A percentile compares a stretch with the other conserved stretches of the same genome.
Conservation (phyloP, 23 tunicate genomes). For the Oikopleura albicans region DNA sequence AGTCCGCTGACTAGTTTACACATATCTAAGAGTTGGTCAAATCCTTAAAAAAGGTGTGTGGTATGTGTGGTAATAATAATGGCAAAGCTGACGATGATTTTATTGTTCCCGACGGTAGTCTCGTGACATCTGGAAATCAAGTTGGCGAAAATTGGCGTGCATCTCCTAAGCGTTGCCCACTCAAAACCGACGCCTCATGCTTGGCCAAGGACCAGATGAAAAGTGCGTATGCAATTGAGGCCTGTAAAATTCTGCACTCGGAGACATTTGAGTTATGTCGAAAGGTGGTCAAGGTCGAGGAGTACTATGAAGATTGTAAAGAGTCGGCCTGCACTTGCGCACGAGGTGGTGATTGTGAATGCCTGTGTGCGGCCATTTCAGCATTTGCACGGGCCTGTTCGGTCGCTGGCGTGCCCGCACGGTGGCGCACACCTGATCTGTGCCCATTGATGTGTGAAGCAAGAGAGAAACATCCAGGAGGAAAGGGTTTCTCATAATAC, state of each 20-base stretch:
- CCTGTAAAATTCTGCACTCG: background rate
- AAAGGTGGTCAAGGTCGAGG: background rate
- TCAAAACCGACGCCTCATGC: background rate
- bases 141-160: background rate
- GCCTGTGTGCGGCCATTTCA: background rate
- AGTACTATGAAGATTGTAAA: background rate
- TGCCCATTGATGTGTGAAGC: constrained; percentile 13
- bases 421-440: background rate
- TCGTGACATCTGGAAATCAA: background rate
- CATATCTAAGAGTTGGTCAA: too few relatives aligned
- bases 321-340: background rate
- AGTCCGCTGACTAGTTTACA: too few relatives aligned
- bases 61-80: constrained; percentile 3
- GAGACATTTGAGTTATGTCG: background rate
- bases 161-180: background rate
- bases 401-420: background rate
- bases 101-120: background rate
- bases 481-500: background rate
- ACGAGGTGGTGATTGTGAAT: constrained; percentile 9
- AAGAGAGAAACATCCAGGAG: constrained; percentile 11
- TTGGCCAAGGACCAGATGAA: background rate
- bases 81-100: background rate
- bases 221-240: background rate
- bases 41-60: too few relatives aligned
- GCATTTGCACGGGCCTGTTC: constrained; percentile 8